Evolutionary conservation across 2,797 vertebrate genomes (phyloP), one percentile per base, ranked within the genome.

Genomic region (Sebastes trivittatus): DNA sequence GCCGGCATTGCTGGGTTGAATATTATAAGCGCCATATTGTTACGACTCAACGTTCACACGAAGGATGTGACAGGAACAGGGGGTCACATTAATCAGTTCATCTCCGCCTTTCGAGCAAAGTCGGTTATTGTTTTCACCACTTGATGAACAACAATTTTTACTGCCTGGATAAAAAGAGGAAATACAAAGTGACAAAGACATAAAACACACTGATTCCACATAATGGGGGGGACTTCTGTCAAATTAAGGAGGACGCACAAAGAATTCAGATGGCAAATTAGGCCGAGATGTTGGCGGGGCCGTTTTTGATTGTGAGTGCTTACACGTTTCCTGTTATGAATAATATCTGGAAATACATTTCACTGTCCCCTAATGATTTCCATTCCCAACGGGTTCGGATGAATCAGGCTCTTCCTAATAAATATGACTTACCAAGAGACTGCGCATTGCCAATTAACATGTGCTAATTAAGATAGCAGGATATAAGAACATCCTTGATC

Each of bases 401-500:
- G 90, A 94, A 93, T 90, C 92, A 78, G 81, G 83, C 84, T 80
- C 83, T 72, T 64, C 84, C 80, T 90, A 76, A 91, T 90, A 92
- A 94, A 94, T 93, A 95, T 80, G 90, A 92, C 87, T 81, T 86
- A 90, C 83, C 83, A 81, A 91, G 90, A 91, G 92, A 89, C 86
- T 77, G 77, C 64, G 25, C 84, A 20, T 55, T 81, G 78, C 91
- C 92, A 94, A 94, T 95, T 95, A 95, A 78, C 83, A 93, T 87
- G 89, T 72, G 87, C 93, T 94, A 94, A 95, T 94, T 92, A 94
- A 94, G 91, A 92, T 68, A 87, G 90, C 91, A 89, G 87, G 58
- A 83, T 90, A 87, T 66, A 68, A 78, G 89, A 90, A 89, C 85
- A 90, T 84, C 93, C 93, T 94, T 90, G 93, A 94, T 94, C 93